Percentiles rank a stretch among this genome's conserved stretches.
phyloP scores from a whole-genome alignment of 2,113 vertebrate species.

The Tenrec ecaudatus region DNA sequence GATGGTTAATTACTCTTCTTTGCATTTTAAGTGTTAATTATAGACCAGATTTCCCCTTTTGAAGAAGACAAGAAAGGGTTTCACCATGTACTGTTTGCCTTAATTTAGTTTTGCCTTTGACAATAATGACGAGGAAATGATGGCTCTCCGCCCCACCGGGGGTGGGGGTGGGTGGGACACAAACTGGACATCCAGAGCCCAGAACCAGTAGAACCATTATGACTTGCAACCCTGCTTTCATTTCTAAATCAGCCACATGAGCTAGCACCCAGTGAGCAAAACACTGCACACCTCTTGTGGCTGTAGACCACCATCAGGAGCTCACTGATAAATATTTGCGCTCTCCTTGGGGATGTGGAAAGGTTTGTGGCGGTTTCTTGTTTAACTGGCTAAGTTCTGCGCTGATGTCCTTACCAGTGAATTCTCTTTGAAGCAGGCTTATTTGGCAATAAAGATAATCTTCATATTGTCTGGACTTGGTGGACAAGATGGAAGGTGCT shows the following conservation, averaged over 20 bases:
- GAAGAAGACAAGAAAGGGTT: conserved; percentile 9
- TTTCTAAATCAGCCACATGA: conserved; percentile 39
- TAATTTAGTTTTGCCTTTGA: conserved; percentile 52
- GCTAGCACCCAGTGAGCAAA: not conserved
- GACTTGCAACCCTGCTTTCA: conserved; percentile 55
- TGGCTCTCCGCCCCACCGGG: not conserved
- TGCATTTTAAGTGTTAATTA: conserved; percentile 61
- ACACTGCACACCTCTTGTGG: conserved; percentile 6
- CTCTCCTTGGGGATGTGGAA: conserved; percentile 32
- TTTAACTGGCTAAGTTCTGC: conserved; percentile 47
- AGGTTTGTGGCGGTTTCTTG: not conserved
- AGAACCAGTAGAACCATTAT: conserved; percentile 33
- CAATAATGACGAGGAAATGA: conserved; percentile 32
- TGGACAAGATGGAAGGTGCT: not conserved
- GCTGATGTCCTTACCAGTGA: not conserved
- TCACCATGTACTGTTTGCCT: conserved; percentile 39
- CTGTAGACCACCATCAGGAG: not conserved
- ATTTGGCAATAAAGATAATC: conserved; percentile 59
- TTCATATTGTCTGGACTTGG: conserved; percentile 4
- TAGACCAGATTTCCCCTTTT: conserved; percentile 14
- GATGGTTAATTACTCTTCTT: conserved; percentile 51
- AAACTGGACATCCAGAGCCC: not conserved
- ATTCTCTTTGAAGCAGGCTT: conserved; percentile 63
- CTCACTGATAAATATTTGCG: conserved; percentile 36
- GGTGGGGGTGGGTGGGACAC: not conserved